These are phyloP conservation scores for Gallinago paraguaiae DNA, from an alignment of 2,113 vertebrate genomes.

Conservation along the genomic window DNA sequence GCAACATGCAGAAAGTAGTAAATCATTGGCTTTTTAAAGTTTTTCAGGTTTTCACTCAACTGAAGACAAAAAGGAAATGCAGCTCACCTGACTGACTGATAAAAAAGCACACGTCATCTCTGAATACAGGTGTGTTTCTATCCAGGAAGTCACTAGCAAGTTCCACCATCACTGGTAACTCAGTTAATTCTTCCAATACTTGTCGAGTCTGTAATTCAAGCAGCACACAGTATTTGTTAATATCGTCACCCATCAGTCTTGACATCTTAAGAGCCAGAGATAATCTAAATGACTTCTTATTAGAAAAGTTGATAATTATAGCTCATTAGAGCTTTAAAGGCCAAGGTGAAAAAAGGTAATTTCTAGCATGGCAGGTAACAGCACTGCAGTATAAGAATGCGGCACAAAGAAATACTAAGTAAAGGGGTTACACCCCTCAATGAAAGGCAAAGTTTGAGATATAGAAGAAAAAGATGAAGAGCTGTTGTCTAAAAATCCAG, in stretches of 20 bases:
- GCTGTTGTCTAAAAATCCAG: not conserved
- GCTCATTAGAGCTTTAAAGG: not conserved
- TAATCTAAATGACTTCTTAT: not conserved
- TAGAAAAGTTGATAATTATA: not conserved
- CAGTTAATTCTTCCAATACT: conserved; percentile 92
- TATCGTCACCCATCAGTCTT: not conserved
- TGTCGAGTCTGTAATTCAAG: conserved; percentile 86
- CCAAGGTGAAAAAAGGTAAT: not conserved
- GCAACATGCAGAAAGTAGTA: not conserved
- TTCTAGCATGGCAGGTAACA: not conserved
- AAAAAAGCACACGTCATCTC: conserved; percentile 96
- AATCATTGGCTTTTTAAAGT: not conserved
- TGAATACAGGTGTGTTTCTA: conserved; percentile 93
- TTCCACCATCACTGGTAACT: conserved; percentile 97
- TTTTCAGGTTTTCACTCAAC: not conserved
- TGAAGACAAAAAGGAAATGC: not conserved
- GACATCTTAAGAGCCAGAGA: not conserved
- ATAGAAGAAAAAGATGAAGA: not conserved
- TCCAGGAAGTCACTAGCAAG: conserved; percentile 96
- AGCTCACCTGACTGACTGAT: conserved; percentile 94
- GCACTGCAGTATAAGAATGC: not conserved
- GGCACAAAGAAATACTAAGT: not conserved
- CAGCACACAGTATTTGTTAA: not conserved
- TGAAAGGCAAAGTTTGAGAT: not conserved
- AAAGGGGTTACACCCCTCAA: not conserved